Percentiles rank a stretch among this genome's conserved stretches.
Conservation (phyloP, 2,113 vertebrate genomes). For the Melanotaenia duboulayi region DNA sequence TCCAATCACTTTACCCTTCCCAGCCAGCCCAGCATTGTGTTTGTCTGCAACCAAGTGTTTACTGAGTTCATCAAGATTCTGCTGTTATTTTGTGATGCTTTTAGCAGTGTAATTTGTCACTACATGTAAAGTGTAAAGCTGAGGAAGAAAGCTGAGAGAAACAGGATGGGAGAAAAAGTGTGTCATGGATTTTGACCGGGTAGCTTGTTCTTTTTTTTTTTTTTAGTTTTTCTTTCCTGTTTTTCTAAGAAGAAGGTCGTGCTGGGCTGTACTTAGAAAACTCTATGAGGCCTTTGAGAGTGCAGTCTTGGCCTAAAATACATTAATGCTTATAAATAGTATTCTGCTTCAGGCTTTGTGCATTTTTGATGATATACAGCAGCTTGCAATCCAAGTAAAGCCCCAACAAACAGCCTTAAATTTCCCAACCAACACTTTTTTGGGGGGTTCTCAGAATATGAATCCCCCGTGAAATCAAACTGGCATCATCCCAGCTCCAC, state of each 20-base stretch:
- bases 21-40: conserved; percentile 40
- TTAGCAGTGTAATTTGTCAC: conserved; percentile 65
- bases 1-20: conserved; percentile 59
- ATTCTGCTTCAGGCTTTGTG: conserved; percentile 37
- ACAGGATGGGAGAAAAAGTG: conserved; percentile 39
- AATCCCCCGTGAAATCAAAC: conserved; percentile 37
- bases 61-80: conserved; percentile 34
- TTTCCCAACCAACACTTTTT: conserved; percentile 47
- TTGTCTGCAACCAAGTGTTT: conserved; percentile 49
- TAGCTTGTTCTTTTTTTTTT: conserved; percentile 25
- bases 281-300: conserved; percentile 36
- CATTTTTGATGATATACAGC: conserved; percentile 43
- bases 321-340: conserved; percentile 54
- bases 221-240: background rate
- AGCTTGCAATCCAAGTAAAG: conserved; percentile 41
- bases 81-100: conserved; percentile 20
- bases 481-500: conserved; percentile 48
- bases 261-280: conserved; percentile 58
- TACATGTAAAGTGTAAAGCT: conserved; percentile 47
- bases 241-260: conserved; percentile 54
- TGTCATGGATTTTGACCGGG: conserved; percentile 37
- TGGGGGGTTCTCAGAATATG: conserved; percentile 6
- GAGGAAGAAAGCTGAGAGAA: conserved; percentile 47
- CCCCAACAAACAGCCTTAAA: conserved; percentile 39
- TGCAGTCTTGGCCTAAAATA: conserved; percentile 48